Evolutionary conservation across 2,113 vertebrate genomes (phyloP).

Genomic region (human (Homo sapiens)): DNA sequence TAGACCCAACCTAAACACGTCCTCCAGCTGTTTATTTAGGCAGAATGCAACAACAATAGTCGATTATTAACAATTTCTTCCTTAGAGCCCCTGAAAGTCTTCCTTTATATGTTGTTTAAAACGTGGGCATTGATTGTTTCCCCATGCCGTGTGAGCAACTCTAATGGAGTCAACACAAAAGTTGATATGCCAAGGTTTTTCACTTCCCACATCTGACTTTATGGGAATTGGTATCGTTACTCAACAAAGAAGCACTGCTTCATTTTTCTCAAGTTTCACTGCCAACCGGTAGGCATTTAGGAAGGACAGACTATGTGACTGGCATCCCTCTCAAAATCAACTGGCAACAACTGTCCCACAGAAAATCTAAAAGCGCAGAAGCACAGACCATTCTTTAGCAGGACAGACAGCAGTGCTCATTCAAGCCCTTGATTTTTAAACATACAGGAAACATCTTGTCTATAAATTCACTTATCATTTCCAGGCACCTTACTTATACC

Average conservation of each 20-base stretch:
- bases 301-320: not conserved
- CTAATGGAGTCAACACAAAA: not conserved
- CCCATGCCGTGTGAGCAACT: not conserved
- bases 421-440: not conserved
- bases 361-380: not conserved
- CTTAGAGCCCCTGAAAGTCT: constrained; percentile 27
- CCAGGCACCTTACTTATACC: not conserved
- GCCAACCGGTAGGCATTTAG: not conserved
- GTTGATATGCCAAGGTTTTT: not conserved
- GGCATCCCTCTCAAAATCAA: not conserved
- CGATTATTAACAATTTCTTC: constrained; percentile 12
- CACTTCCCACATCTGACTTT: not conserved
- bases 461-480: not conserved
- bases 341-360: not conserved
- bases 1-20: not conserved
- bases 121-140: not conserved
- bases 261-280: not conserved
- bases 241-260: not conserved
- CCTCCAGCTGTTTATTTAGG: constrained; percentile 27
- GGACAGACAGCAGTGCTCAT: not conserved
- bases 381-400: rapidly evolving
- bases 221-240: not conserved
- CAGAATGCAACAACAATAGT: not conserved
- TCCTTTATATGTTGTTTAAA: not conserved
- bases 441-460: not conserved